phyloP scores from a whole-genome alignment of 2,113 vertebrate species.

The Mionectes macconnelli region DNA sequence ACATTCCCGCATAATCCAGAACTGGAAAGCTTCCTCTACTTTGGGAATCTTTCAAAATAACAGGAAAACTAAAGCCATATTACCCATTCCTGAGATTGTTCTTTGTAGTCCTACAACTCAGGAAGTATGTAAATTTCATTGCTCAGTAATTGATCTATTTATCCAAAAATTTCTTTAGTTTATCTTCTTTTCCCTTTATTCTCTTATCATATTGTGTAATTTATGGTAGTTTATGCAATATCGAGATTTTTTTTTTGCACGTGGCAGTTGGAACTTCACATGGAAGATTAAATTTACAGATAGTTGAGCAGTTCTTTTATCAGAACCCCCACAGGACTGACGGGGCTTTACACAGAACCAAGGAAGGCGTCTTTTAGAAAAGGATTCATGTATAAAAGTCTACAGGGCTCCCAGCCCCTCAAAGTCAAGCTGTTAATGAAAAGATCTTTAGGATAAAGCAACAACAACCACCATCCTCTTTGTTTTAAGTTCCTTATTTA shows the following conservation, averaged over 20 bases:
- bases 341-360: fast-evolving
- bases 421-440: not conserved
- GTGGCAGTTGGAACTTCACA: not conserved
- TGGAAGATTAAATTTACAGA: not conserved
- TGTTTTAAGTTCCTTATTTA: not conserved
- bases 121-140: not conserved
- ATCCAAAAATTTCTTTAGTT: not conserved
- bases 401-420: not conserved
- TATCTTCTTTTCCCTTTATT: not conserved
- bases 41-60: not conserved
- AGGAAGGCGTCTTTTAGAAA: not conserved
- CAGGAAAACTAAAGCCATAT: not conserved
- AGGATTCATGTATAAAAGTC: not conserved
- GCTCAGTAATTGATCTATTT: not conserved
- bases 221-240: not conserved
- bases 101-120: not conserved
- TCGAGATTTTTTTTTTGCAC: not conserved
- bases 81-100: not conserved
- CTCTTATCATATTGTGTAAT: not conserved
- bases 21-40: not conserved
- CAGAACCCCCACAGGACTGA: not conserved
- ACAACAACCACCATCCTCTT: fast-evolving
- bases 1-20: not conserved
- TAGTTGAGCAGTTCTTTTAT: not conserved
- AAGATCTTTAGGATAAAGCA: not conserved